Percentiles rank a stretch among this genome's conserved stretches.
Evolutionary conservation across 2,888 invertebrate species (phyloP).

Genomic region (Lithophane leautieri): DNA sequence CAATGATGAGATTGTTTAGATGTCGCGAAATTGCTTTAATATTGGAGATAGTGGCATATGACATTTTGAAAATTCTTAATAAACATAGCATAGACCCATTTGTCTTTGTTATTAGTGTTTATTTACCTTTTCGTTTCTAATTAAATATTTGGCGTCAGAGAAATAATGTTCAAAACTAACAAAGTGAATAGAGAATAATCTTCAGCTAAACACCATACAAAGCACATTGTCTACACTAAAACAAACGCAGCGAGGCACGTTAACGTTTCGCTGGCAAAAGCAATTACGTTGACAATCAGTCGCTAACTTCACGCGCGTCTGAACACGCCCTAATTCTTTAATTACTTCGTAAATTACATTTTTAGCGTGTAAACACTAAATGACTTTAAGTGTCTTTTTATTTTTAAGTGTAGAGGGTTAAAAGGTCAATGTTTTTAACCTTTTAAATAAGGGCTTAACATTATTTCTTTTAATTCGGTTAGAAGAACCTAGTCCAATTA

Average conservation of each 20-base stretch:
- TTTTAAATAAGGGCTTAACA: neutral
- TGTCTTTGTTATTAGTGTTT: neutral
- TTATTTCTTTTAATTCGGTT: neutral
- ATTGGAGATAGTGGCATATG: neutral
- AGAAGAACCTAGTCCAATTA: neutral
- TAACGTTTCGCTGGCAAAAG: conserved; percentile 50
- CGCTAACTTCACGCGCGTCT: conserved; percentile 60
- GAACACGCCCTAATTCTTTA: conserved; percentile 61
- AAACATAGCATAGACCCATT: neutral
- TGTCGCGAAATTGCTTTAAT: neutral
- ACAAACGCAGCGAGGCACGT: conserved; percentile 45
- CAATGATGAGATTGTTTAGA: neutral
- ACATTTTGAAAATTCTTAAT: neutral
- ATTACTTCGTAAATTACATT: conserved; percentile 61
- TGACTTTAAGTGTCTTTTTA: conserved; percentile 25
- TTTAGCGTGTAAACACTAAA: conserved; percentile 55
- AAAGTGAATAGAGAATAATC: neutral
- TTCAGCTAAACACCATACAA: conserved; percentile 37
- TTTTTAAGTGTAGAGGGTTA: conserved; percentile 18
- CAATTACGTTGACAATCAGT: conserved; percentile 61
- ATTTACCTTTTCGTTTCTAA: too few species aligned
- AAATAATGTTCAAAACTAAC: neutral
- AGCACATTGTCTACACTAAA: conserved; percentile 32
- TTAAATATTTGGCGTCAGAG: neutral
- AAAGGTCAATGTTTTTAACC: conserved; percentile 23